Evolutionary conservation across 2,888 invertebrate species (phyloP).

Genomic region (Eilema depressum): DNA sequence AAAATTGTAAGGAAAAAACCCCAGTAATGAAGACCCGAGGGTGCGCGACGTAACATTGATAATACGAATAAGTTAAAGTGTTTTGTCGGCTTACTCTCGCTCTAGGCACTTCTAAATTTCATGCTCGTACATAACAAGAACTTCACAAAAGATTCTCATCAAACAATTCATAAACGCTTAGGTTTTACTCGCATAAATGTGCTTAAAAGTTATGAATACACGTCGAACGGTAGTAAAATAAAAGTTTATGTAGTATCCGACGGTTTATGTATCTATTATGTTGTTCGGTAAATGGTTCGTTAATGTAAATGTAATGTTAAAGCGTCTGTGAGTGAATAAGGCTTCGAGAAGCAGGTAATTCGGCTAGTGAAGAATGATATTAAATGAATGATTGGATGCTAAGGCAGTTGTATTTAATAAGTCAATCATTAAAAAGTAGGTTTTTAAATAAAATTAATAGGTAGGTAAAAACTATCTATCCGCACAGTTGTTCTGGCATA

Average conservation of each 20-base stretch:
- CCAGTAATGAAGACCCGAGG: constrained; percentile 13
- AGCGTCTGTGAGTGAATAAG: constrained; percentile 30
- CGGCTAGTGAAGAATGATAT: constrained; percentile 1
- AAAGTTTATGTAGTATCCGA: constrained; percentile 58
- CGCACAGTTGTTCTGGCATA: no score
- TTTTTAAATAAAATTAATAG: no score
- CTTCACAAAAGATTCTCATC: constrained; percentile 52
- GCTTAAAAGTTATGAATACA: constrained; percentile 62
- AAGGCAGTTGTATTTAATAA: no score
- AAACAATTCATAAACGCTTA: constrained; percentile 53
- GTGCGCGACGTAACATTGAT: constrained; percentile 11
- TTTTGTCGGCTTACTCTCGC: not conserved
- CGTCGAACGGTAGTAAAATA: constrained; percentile 62
- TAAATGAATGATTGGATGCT: constrained; percentile 4
- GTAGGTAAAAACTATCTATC: no score
- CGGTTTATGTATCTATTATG: constrained; percentile 46
- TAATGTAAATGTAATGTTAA: constrained; percentile 52
- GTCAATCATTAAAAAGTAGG: no score
- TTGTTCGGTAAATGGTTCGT: constrained; percentile 40
- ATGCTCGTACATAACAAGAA: constrained; percentile 14
- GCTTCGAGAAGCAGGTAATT: not conserved
- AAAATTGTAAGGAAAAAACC: constrained; percentile 8
- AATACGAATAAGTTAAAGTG: constrained; percentile 11
- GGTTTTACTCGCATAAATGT: constrained; percentile 49
- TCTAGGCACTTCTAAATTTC: constrained; percentile 3